These are phyloP conservation scores for Peromyscus leucopus DNA, from an alignment of 2,113 vertebrate species.

Conservation along the genomic window DNA sequence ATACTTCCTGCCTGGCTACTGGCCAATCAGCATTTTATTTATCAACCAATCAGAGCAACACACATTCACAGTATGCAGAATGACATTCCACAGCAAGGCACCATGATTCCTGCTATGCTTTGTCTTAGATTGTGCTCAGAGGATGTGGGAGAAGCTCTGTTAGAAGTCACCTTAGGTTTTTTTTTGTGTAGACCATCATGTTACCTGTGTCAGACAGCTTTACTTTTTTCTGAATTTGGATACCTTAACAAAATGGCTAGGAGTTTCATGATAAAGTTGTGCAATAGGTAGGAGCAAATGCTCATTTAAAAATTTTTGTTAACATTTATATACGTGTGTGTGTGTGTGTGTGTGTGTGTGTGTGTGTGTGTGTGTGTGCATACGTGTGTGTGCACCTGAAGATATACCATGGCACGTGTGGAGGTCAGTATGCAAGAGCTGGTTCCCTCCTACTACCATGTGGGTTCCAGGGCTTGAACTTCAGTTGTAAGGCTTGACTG, in stretches of 20 bases:
- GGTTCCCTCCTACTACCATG: background rate
- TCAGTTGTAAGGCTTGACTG: background rate
- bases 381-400: background rate
- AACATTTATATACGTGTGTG: background rate
- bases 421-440: background rate
- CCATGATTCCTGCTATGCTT: background rate
- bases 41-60: no score
- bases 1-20: no score
- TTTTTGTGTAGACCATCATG: background rate
- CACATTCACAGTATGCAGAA: no score
- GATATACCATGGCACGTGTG: background rate
- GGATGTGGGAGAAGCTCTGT: background rate
- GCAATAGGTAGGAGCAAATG: background rate
- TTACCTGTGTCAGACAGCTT: slow-evolving; percentile 19
- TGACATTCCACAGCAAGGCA: background rate
- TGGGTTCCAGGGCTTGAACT: background rate
- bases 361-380: background rate
- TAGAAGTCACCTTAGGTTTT: background rate
- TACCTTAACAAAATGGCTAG: slow-evolving; percentile 40
- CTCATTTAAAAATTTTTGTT: background rate
- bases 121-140: background rate
- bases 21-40: no score
- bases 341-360: no score
- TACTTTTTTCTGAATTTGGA: slow-evolving; percentile 22
- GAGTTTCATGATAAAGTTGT: background rate